Evolutionary conservation across 1,140 invertebrate species (phyloP), one percentile per base, ranked within the genome.

Genomic region (Monomorium pharaonis): DNA sequence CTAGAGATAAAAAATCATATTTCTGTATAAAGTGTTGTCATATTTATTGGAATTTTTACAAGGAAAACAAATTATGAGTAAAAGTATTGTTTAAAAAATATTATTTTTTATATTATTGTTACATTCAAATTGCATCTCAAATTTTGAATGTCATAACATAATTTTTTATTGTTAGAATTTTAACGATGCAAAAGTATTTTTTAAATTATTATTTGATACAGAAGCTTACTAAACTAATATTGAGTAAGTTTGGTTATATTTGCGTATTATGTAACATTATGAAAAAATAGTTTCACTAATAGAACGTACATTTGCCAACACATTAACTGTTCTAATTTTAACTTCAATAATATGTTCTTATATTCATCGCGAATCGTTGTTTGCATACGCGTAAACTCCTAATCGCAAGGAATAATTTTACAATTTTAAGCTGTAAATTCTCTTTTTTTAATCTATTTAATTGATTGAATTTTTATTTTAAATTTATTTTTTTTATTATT

Each of bases 41-140:
- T 77, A 77, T 65, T 88, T 44, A 58, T 81, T 72, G 21, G 12
- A n/a, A 62, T 14, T n/a, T n/a, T 14, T 7, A 24, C 33, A 12
- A 51, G 30, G 6, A 75, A 27, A 62, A 56, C 18, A 44, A 30
- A 24, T 49, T 12, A 10, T 37, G 0, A 16, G 16, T 6, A 12
- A 42, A 27, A 3, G 49, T 67, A 18, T 58, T 42, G 21, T 65
- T 33, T 12, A 16, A 18, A n/a, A 44, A 21, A 7, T n/a, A 3
- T 18, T 3, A 18, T 49, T 18, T 88, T 14, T 7, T 1, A 54
- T 44, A 14, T 70, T 37, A 33, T 76, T 16, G 7, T 51, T 74
- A 2, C 3, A 16, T 37, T 76, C 16, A 10, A 51, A 42, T 27
- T 12, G 18, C 12, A 63, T 75, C 54, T 62, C 9, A 5, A 2